phyloP scores from a whole-genome alignment of 2,113 vertebrate species.

The Hystrix cristata region DNA sequence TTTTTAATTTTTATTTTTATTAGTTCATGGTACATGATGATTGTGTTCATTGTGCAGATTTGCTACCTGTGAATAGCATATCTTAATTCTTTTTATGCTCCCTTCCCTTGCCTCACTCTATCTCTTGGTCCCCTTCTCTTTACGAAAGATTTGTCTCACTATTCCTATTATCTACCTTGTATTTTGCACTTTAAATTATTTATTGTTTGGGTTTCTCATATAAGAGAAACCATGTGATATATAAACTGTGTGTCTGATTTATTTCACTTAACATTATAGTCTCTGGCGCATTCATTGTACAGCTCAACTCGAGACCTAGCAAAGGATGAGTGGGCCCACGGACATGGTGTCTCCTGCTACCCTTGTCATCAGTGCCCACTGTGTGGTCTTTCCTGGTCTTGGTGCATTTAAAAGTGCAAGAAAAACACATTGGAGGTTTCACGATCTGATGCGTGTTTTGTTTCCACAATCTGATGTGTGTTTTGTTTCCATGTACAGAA shows the following conservation, averaged over 20 bases:
- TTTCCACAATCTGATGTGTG: neutral
- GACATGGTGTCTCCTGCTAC: rapidly evolving
- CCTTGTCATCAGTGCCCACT: rapidly evolving
- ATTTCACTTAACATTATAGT: too few relatives aligned
- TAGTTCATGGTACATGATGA: neutral
- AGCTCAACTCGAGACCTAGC: neutral
- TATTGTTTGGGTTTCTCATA: neutral
- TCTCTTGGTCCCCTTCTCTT: neutral
- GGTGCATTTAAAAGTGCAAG: neutral
- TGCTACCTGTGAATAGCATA: too few relatives aligned
- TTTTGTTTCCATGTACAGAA: neutral
- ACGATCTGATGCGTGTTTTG: too few relatives aligned
- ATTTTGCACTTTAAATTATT: neutral
- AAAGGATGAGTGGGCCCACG: too few relatives aligned
- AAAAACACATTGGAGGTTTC: neutral
- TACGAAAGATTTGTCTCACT: neutral
- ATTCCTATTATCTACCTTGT: neutral
- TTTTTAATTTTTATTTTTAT: neutral
- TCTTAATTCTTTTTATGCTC: neutral
- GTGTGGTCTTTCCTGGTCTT: neutral
- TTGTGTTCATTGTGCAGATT: neutral
- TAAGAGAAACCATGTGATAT: neutral
- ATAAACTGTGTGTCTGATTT: neutral
- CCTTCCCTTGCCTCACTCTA: neutral
- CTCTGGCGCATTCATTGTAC: neutral